Evolutionary conservation across 2,888 invertebrate genomes (phyloP).

Genomic region (Synergus gifuensis): DNA sequence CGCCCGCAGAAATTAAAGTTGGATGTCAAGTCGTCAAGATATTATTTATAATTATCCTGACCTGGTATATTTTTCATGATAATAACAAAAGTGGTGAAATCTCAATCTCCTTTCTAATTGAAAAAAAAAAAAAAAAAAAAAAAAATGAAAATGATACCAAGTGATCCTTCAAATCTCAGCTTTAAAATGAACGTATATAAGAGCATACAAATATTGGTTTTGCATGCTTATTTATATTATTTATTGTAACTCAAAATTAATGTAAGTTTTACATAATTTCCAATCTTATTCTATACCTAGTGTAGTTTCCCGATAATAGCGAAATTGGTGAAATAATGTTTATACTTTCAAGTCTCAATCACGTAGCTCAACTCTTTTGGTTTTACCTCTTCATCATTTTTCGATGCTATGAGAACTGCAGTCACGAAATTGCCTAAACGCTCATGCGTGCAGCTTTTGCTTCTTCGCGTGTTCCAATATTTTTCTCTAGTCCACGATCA

Average conservation of each 20-base stretch:
- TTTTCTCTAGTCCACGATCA: conserved; percentile 31
- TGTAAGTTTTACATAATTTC: too few species aligned
- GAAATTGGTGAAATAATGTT: conserved; percentile 49
- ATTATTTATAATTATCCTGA: conserved; percentile 41
- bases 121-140: too few species aligned
- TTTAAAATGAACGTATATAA: too few species aligned
- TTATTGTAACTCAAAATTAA: too few species aligned
- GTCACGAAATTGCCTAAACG: conserved; percentile 59
- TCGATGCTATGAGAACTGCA: conserved; percentile 23
- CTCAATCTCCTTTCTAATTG: background rate
- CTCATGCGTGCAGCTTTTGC: conserved; percentile 52
- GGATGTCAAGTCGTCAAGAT: background rate
- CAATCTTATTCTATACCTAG: conserved; percentile 4
- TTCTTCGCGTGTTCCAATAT: conserved; percentile 56
- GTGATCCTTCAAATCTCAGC: too few species aligned
- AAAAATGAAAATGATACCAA: too few species aligned
- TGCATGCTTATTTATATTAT: too few species aligned
- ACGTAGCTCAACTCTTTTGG: conserved; percentile 41
- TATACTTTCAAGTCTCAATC: conserved; percentile 52
- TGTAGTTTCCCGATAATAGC: background rate
- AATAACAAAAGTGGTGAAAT: conserved; percentile 42
- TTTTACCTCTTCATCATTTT: conserved; percentile 54
- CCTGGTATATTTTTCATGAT: conserved; percentile 27
- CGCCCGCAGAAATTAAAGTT: conserved; percentile 4
- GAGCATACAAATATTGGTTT: too few species aligned